phyloP scores from a whole-genome alignment of 2,113 vertebrate genomes.

The Hydrolagus affinis region DNA sequence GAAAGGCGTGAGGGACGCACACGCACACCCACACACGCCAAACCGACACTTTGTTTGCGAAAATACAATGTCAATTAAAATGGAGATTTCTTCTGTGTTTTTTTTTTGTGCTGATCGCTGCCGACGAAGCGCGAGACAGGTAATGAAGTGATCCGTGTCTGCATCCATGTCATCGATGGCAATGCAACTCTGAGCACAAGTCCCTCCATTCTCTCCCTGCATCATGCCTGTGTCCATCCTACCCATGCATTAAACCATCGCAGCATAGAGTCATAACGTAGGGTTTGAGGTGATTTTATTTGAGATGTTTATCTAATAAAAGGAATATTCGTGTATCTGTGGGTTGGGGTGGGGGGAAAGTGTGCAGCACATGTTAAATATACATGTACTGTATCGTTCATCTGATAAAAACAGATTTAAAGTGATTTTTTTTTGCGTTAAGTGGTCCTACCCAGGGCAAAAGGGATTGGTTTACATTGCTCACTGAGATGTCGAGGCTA shows the following conservation, averaged over 20 bases:
- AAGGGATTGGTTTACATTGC: not conserved
- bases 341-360: too few relatives aligned
- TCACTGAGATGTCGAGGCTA: not conserved
- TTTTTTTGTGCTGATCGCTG: slow-evolving; percentile 43
- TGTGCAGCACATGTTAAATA: not conserved
- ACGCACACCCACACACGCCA: not conserved
- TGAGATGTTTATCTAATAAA: too few relatives aligned
- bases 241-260: not conserved
- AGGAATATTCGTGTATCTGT: too few relatives aligned
- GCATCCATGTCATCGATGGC: slow-evolving; percentile 6
- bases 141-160: slow-evolving; percentile 38
- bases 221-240: not conserved
- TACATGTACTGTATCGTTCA: too few relatives aligned
- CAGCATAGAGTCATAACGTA: not conserved
- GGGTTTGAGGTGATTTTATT: too few relatives aligned
- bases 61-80: not conserved
- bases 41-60: not conserved
- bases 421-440: not conserved
- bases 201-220: not conserved
- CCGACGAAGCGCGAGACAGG: slow-evolving; percentile 51
- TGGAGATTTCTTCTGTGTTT: slow-evolving; percentile 26
- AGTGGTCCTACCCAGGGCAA: not conserved
- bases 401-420: not conserved
- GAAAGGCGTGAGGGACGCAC: too few relatives aligned
- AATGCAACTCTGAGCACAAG: not conserved